Evolutionary conservation across 2,113 vertebrate species (phyloP), one percentile per base, ranked within the genome.

Genomic region (Phrynosoma platyrhinos): DNA sequence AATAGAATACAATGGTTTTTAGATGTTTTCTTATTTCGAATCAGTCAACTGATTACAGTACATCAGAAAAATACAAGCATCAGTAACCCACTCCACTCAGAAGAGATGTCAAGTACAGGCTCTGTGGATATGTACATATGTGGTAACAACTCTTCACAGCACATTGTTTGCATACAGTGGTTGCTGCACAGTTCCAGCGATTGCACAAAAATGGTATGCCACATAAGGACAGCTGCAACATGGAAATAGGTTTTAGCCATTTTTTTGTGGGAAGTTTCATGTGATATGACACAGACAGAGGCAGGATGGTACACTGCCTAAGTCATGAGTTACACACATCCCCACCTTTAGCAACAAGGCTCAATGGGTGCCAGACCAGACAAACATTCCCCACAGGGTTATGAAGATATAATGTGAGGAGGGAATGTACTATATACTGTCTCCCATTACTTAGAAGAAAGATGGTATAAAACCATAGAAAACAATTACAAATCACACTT

Each of bases 1-100:
- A n/a, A 10, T 30, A 86, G 30, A 82, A 88, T 84, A 92, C 89
- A 21, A 2, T 40, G 4, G 71, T 80, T n/a, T 36, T 77, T 47
- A 42, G 40, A 47, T 47, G 10, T 23, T 47, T 79, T 81, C 9
- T 66, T 55, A 81, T 25, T 64, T 9, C 25, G 9, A 82, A 13
- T 27, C 23, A 47, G 42, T 5, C 8, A 47, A 14, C 20, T 66
- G 5, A 82, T 66, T 82, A 40, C 58, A 62, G 58, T 62, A 62
- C 1, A 69, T 69, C 3, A 27, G 1, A 83, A 14, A 53, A 79
- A 53, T 1, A 79, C 40, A 27, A 53, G 12, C 52, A 52, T n/a
- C 64, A 69, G 27, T 32, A 69, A 52, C 40, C 25, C 25, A 47
- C 9, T n/a, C 64, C 27, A 52, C 66, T n/a, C 14, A 20, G 21